A percentile compares a stretch with the other conserved stretches of the same genome.
phyloP scores from a whole-genome alignment of 35 echinoderm and acorn worm genomes.

The Acanthaster planci region DNA sequence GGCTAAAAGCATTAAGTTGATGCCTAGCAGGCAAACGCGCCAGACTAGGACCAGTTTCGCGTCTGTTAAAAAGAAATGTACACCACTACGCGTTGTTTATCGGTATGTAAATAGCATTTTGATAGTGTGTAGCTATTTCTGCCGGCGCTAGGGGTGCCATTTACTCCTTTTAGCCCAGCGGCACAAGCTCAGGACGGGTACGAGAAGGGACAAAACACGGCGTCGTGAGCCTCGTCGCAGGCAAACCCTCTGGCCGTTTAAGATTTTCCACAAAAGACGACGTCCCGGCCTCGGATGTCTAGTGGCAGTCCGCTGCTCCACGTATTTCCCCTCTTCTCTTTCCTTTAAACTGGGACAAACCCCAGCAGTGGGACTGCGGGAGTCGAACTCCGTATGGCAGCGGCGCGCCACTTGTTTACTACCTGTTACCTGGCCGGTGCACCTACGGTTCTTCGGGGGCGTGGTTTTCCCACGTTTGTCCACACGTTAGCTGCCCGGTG shows the following conservation, averaged over 20 bases:
- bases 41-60: background rate
- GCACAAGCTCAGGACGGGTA: background rate
- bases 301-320: too few species aligned
- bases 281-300: too few species aligned
- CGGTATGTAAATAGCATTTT: constrained; percentile 29
- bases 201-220: background rate
- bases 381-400: background rate
- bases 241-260: too few species aligned
- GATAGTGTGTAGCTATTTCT: constrained; percentile 24
- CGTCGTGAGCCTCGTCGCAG: too few species aligned
- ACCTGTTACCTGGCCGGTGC: background rate
- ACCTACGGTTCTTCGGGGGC: background rate
- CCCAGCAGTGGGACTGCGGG: background rate
- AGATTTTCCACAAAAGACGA: too few species aligned
- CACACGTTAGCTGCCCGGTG: constrained; percentile 5
- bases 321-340: too few species aligned
- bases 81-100: background rate
- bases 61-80: background rate
- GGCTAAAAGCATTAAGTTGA: background rate
- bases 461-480: constrained; percentile 30
- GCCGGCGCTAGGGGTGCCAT: background rate
- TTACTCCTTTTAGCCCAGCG: background rate
- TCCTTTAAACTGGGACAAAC: too few species aligned
- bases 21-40: background rate
- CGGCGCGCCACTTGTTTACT: background rate